Conservation (phyloP, 2,888 invertebrate species). For the Scaptomyza cyrtandrae region DNA sequence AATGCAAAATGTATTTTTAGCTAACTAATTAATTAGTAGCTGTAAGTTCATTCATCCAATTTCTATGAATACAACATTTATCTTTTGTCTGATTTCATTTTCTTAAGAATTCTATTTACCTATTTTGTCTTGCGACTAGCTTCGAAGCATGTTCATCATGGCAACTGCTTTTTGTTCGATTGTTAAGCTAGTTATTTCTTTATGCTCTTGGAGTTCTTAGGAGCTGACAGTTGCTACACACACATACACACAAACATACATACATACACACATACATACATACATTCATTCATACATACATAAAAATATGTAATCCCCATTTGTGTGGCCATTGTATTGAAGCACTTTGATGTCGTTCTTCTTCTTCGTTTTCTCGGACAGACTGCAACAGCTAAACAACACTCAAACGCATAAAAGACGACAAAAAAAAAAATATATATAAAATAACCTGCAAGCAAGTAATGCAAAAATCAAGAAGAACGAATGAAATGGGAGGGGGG, state of each 20-base stretch:
- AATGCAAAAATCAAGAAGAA: slow-evolving; percentile 18
- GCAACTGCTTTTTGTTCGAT: neutral
- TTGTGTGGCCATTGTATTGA: slow-evolving; percentile 11
- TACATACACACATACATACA: neutral
- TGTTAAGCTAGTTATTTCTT: neutral
- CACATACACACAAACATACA: neutral
- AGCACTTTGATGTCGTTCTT: slow-evolving; percentile 44
- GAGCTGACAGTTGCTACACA: neutral
- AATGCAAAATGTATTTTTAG: neutral
- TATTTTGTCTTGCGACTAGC: neutral
- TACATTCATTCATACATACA: neutral
- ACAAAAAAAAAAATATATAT: slow-evolving; percentile 26
- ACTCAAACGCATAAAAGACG: slow-evolving; percentile 29
- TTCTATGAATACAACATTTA: neutral
- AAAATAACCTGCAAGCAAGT: slow-evolving; percentile 26
- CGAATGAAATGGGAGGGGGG: too few species aligned
- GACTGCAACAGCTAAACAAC: slow-evolving; percentile 42
- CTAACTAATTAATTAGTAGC: slow-evolving; percentile 1
- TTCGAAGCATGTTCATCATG: neutral
- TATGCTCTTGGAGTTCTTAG: neutral
- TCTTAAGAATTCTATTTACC: neutral
- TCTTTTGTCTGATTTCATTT: neutral
- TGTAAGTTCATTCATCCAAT: neutral
- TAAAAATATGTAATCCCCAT: neutral
- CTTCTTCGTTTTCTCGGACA: slow-evolving; percentile 17